phyloP scores from a whole-genome alignment of 2,888 invertebrate species.

The Piscicola geometra region DNA sequence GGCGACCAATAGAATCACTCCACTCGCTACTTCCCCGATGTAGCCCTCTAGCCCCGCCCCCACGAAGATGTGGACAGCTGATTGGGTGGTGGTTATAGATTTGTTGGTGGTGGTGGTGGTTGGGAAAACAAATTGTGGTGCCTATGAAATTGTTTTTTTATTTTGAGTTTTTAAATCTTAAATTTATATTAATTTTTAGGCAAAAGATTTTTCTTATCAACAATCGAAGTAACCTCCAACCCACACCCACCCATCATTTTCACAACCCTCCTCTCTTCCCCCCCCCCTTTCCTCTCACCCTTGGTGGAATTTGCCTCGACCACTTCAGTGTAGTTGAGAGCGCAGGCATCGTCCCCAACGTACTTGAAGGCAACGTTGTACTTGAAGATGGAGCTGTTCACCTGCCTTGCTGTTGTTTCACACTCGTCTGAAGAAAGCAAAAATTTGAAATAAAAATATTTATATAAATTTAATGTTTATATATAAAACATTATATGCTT shows the following conservation, averaged over 20 bases:
- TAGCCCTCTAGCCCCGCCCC: constrained; percentile 33
- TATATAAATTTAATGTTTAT: too few relatives aligned
- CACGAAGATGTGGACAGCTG: constrained; percentile 34
- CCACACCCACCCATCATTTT: too few relatives aligned
- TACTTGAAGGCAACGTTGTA: constrained; percentile 16
- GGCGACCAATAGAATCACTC: constrained; percentile 56
- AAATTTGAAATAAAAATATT: too few relatives aligned
- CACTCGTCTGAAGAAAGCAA: constrained; percentile 23
- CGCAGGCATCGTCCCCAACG: background rate
- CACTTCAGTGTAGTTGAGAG: constrained; percentile 25
- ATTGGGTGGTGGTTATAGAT: too few relatives aligned
- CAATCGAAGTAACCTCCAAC: too few relatives aligned
- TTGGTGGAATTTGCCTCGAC: constrained; percentile 32
- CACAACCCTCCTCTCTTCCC: too few relatives aligned
- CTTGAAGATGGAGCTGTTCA: constrained; percentile 3
- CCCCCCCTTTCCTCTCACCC: too few relatives aligned
- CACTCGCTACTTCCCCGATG: constrained; percentile 52
- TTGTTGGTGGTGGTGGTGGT: too few relatives aligned
- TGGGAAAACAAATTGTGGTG: background rate
- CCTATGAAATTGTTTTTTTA: background rate
- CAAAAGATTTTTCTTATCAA: too few relatives aligned
- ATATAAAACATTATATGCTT: too few relatives aligned
- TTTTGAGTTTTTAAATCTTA: too few relatives aligned
- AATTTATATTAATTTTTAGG: too few relatives aligned
- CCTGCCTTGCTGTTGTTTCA: background rate